Percentiles rank a stretch among this genome's conserved stretches.
Conservation (phyloP, 2,113 vertebrate genomes). For the Psittacula cyanocephala region DNA sequence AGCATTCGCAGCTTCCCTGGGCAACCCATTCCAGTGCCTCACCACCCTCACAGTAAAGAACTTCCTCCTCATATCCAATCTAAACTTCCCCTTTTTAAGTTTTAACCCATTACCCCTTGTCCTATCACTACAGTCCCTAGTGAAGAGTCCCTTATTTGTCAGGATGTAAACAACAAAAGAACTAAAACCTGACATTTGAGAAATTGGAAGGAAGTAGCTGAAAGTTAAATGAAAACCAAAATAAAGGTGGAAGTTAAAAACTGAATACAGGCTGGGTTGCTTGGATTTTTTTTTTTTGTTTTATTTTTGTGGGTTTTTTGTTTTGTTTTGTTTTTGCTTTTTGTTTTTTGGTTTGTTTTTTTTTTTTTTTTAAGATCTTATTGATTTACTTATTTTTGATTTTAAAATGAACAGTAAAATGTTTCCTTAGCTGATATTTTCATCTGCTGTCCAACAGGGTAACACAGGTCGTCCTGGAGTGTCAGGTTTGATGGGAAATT, state of each 20-base stretch:
- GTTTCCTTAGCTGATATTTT: not conserved
- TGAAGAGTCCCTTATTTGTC: not conserved
- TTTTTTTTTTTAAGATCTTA: not conserved
- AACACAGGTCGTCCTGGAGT: slow-evolving; percentile 81
- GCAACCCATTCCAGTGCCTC: too few relatives aligned
- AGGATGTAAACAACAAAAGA: not conserved
- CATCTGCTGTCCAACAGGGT: slow-evolving; percentile 76
- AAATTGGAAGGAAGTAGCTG: not conserved
- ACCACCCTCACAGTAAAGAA: too few relatives aligned
- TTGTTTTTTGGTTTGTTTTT: not conserved
- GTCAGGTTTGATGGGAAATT: slow-evolving; percentile 87
- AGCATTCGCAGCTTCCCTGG: too few relatives aligned
- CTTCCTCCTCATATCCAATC: too few relatives aligned
- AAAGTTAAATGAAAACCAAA: not conserved
- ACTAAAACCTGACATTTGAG: not conserved
- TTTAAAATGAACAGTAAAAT: not conserved
- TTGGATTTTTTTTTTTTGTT: not conserved
- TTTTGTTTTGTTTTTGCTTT: not conserved
- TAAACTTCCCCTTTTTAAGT: too few relatives aligned
- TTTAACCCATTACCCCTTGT: too few relatives aligned
- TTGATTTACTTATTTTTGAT: not conserved
- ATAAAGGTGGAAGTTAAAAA: not conserved
- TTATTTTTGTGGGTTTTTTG: too few relatives aligned
- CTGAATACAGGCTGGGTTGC: not conserved
- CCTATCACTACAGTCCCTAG: too few relatives aligned